phyloP scores from a whole-genome alignment of 2,888 invertebrate species.

The Bruchidius siliquastri region DNA sequence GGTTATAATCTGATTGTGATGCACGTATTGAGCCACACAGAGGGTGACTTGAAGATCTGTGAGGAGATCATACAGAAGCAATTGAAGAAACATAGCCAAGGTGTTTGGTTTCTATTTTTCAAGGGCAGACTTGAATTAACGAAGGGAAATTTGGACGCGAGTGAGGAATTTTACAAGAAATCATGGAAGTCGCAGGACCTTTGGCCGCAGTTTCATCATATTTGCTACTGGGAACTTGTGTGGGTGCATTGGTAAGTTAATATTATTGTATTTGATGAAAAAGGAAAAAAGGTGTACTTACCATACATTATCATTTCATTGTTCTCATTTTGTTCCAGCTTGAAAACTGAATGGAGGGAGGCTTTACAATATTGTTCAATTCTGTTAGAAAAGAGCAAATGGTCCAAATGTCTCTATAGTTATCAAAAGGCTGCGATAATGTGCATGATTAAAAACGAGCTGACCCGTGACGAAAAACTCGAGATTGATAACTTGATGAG shows the following conservation, averaged over 20 bases:
- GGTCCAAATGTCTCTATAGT: constrained; percentile 89
- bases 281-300: too few relatives aligned
- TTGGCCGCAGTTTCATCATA: constrained; percentile 89
- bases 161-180: constrained; percentile 70
- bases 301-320: too few relatives aligned
- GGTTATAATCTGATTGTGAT: constrained; percentile 82
- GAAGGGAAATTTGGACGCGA: constrained; percentile 67
- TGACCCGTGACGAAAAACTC: constrained; percentile 49
- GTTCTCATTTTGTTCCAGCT: constrained; percentile 44
- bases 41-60: constrained; percentile 74
- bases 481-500: constrained; percentile 64
- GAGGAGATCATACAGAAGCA: constrained; percentile 70
- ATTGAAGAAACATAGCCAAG: constrained; percentile 72
- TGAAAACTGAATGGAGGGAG: constrained; percentile 71
- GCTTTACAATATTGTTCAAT: constrained; percentile 68
- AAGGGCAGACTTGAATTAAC: constrained; percentile 81
- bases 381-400: constrained; percentile 74
- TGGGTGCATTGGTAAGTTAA: constrained; percentile 74
- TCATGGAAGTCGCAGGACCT: constrained; percentile 77
- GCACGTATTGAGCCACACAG: constrained; percentile 74
- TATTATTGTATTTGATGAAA: constrained; percentile 13
- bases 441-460: constrained; percentile 61
- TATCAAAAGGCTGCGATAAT: constrained; percentile 85
- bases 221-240: constrained; percentile 92
- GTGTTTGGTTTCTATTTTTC: constrained; percentile 90